phyloP scores from a whole-genome alignment of 2,888 invertebrate species.

The Rugalucina vietnamica region DNA sequence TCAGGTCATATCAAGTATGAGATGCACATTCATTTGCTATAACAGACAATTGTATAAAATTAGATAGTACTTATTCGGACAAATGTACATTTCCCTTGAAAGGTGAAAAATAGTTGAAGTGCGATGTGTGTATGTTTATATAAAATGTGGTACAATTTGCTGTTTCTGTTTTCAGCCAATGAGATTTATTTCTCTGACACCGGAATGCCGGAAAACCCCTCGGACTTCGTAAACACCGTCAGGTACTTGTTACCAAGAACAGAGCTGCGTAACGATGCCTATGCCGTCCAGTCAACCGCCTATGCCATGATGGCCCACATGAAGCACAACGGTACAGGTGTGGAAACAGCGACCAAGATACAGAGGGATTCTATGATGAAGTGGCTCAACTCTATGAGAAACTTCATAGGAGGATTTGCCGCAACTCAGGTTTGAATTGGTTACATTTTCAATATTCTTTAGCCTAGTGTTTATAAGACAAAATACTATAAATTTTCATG shows the following conservation, averaged over 20 bases:
- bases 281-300: constrained; percentile 96
- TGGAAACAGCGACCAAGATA: constrained; percentile 58
- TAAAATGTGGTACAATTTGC: too few species aligned
- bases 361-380: constrained; percentile 80
- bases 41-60: too few species aligned
- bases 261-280: constrained; percentile 91
- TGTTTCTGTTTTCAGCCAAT: constrained; percentile 69
- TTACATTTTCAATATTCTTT: too few species aligned
- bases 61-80: too few species aligned
- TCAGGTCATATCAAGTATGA: too few species aligned
- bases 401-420: constrained; percentile 80
- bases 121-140: too few species aligned
- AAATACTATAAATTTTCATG: too few species aligned
- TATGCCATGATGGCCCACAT: constrained; percentile 94
- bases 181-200: constrained; percentile 81
- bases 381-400: constrained; percentile 83
- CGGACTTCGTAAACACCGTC: constrained; percentile 79
- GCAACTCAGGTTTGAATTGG: constrained; percentile 78
- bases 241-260: constrained; percentile 94
- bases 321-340: constrained; percentile 65
- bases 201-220: constrained; percentile 77
- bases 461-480: too few species aligned
- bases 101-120: too few species aligned
- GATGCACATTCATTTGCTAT: too few species aligned
- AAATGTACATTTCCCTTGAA: too few species aligned